Evolutionary conservation across 2,888 invertebrate genomes (phyloP).

Genomic region (Rhorus exstirpatorius): DNA sequence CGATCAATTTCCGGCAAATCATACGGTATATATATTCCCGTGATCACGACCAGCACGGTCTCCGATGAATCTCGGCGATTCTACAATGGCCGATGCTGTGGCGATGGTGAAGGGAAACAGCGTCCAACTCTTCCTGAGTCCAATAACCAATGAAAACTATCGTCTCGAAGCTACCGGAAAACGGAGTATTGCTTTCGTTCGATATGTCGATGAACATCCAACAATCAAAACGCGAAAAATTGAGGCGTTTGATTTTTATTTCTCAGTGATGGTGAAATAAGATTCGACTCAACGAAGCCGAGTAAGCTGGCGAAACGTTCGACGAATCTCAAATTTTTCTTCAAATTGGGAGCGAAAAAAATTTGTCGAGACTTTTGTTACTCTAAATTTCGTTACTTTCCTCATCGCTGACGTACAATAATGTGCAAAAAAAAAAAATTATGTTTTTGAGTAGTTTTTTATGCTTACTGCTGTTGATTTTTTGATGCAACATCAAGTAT

Average conservation of each 20-base stretch:
- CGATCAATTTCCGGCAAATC: constrained; percentile 70
- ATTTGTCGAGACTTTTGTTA: background rate
- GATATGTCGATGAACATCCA: constrained; percentile 1
- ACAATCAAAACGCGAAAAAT: background rate
- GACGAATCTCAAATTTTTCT: background rate
- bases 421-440: too few relatives aligned
- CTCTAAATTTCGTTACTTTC: background rate
- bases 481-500: too few relatives aligned
- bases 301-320: background rate
- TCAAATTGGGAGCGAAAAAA: background rate
- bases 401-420: too few relatives aligned
- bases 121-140: background rate
- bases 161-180: constrained; percentile 29
- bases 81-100: background rate
- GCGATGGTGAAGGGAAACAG: background rate
- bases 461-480: background rate
- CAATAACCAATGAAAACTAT: constrained; percentile 34
- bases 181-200: constrained; percentile 12
- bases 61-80: constrained; percentile 7
- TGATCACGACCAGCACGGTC: background rate
- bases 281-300: background rate
- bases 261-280: background rate
- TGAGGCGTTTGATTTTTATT: constrained; percentile 6
- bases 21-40: constrained; percentile 23
- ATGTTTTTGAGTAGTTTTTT: too few relatives aligned